A percentile compares a stretch with the other conserved stretches of the same genome.
Evolutionary conservation across 2,797 vertebrate genomes (phyloP).

Genomic region (Denticeps clupeoides): DNA sequence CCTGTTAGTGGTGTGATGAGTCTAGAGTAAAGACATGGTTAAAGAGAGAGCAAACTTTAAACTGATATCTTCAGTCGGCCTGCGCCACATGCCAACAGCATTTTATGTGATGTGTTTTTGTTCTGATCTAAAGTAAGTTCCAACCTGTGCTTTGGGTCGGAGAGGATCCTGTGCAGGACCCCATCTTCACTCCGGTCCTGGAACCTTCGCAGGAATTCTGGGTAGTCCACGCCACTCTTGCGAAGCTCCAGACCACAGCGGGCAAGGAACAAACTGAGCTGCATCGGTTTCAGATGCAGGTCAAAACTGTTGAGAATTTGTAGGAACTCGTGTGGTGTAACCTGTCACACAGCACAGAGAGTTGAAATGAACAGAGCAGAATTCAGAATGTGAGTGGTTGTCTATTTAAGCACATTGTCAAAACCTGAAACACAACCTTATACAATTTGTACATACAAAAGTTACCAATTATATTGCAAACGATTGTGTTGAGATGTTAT

Average conservation of each 20-base stretch:
- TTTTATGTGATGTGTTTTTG: not conserved
- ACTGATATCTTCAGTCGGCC: no score
- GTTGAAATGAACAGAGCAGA: not conserved
- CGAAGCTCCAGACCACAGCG: constrained; percentile 32
- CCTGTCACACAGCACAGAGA: constrained; percentile 12
- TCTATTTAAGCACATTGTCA: no score
- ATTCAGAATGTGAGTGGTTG: no score
- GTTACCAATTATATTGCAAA: no score
- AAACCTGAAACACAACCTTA: no score
- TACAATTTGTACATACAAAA: no score
- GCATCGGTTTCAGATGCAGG: constrained; percentile 30
- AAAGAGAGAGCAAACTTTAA: no score
- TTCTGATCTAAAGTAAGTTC: not conserved
- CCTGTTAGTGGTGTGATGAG: constrained; percentile 27
- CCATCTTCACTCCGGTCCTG: constrained; percentile 30
- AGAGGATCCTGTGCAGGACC: constrained; percentile 37
- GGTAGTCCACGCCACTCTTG: constrained; percentile 26
- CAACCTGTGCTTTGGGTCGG: constrained; percentile 37
- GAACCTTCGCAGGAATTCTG: constrained; percentile 31
- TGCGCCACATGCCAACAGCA: no score
- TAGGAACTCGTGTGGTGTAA: constrained; percentile 31
- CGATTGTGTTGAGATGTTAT: no score
- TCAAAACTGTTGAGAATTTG: constrained; percentile 31
- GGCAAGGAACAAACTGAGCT: constrained; percentile 36
- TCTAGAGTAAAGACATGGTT: constrained; percentile 29